Percentiles rank a stretch among this genome's conserved stretches.
These are phyloP conservation scores for Neoniphon sammara DNA, from an alignment of 2,797 vertebrate genomes.

Conservation along the genomic window DNA sequence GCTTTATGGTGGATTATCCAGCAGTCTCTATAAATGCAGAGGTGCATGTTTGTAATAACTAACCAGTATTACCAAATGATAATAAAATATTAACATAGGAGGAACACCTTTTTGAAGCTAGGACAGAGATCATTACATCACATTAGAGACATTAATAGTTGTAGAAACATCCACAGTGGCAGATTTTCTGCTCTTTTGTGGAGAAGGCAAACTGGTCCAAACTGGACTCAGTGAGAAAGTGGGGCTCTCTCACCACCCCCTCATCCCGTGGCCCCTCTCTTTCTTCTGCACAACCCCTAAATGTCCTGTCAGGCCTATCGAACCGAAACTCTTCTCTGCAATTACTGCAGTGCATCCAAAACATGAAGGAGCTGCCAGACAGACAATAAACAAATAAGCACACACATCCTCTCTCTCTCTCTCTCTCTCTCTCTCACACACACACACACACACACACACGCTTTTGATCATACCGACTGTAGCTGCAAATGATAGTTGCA, in stretches of 20 bases:
- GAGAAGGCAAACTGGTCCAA: conserved; percentile 65
- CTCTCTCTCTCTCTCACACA: conserved; percentile 13
- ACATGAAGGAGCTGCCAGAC: conserved; percentile 56
- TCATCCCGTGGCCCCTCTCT: conserved; percentile 25
- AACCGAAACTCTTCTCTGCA: conserved; percentile 60
- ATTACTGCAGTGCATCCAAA: conserved; percentile 65
- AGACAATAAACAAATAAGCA: conserved; percentile 62
- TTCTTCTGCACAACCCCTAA: conserved; percentile 28
- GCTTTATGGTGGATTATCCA: no score
- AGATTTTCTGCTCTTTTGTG: conserved; percentile 41
- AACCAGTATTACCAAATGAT: background rate
- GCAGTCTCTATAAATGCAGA: no score
- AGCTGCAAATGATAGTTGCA: background rate
- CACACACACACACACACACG: background rate
- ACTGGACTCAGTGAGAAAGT: conserved; percentile 65
- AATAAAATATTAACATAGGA: conserved; percentile 53
- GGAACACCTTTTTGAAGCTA: background rate
- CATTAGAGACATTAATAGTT: conserved; percentile 12
- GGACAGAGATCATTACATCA: conserved; percentile 42
- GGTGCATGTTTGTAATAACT: background rate
- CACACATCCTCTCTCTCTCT: conserved; percentile 4
- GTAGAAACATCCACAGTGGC: conserved; percentile 10
- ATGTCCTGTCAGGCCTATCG: conserved; percentile 65
- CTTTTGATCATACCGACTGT: background rate
- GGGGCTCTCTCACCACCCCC: conserved; percentile 32